Evolutionary conservation across 2,888 invertebrate genomes (phyloP).

Genomic region (Torymus texanus): DNA sequence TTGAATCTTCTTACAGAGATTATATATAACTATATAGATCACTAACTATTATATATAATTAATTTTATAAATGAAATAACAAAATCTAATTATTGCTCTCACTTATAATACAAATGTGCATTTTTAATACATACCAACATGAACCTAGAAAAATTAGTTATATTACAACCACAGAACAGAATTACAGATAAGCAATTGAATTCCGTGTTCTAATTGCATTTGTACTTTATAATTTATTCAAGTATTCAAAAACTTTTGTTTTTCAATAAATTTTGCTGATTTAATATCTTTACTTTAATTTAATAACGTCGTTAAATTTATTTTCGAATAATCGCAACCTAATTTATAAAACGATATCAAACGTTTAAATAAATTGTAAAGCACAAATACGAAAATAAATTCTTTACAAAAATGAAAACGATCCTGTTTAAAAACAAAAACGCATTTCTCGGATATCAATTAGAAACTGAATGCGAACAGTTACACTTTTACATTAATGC

Average conservation of each 20-base stretch:
- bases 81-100: constrained; percentile 45
- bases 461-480: constrained; percentile 33
- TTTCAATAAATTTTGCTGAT: too few species aligned
- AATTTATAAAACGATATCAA: not conserved
- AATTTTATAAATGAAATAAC: constrained; percentile 26
- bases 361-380: constrained; percentile 7
- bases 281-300: too few species aligned
- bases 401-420: too few species aligned
- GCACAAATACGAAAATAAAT: not conserved
- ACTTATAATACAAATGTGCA: constrained; percentile 19
- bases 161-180: too few species aligned
- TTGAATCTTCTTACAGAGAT: constrained; percentile 5
- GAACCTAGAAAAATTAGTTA: constrained; percentile 31
- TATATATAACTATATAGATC: not conserved
- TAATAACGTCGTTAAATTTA: too few species aligned
- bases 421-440: constrained; percentile 1
- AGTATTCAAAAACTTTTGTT: too few species aligned
- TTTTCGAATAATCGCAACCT: too few species aligned
- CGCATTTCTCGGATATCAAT: constrained; percentile 36
- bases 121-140: constrained; percentile 2
- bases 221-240: too few species aligned
- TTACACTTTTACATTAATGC: constrained; percentile 37
- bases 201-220: too few species aligned
- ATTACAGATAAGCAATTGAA: too few species aligned
- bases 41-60: constrained; percentile 10